Percentiles rank a stretch among this genome's conserved stretches.
These are phyloP conservation scores for Tethya wilhelma DNA, from an alignment of 37 sponge, comb jelly and placozoan genomes.

Conservation along the genomic window DNA sequence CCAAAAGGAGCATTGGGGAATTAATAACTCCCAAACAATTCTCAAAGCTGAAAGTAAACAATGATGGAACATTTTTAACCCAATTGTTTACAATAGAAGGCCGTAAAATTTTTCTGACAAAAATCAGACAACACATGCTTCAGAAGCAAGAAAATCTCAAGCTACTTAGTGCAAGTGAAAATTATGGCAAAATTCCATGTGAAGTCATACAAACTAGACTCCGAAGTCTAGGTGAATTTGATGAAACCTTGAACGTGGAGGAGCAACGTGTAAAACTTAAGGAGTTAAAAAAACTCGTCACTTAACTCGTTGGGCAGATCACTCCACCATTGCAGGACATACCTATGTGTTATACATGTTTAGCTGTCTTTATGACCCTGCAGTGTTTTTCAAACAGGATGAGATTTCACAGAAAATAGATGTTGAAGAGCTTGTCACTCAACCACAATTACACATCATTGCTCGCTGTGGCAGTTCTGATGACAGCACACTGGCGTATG, in stretches of 20 bases:
- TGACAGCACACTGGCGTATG: not conserved
- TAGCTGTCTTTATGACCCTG: not conserved
- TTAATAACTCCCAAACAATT: not conserved
- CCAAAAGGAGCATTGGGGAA: not conserved
- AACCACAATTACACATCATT: not conserved
- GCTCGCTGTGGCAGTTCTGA: not conserved
- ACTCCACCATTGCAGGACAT: not conserved
- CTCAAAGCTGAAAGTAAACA: not conserved
- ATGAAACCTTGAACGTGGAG: not conserved
- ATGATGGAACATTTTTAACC: not conserved
- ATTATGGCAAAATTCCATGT: not conserved
- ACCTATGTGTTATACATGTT: not conserved
- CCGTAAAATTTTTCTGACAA: not conserved
- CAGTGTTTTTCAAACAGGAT: not conserved
- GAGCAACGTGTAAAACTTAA: not conserved
- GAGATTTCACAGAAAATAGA: not conserved
- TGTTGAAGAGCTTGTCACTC: not conserved
- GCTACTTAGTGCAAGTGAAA: not conserved
- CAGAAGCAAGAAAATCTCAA: not conserved
- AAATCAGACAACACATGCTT: not conserved
- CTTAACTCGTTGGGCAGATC: not conserved
- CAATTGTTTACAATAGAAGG: not conserved
- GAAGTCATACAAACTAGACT: not conserved
- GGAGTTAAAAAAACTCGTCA: not conserved
- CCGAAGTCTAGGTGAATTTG: not conserved